A percentile compares a stretch with the other conserved stretches of the same genome.
phyloP scores from a whole-genome alignment of 2,888 invertebrate species.

The Amphiduros pacificus region DNA sequence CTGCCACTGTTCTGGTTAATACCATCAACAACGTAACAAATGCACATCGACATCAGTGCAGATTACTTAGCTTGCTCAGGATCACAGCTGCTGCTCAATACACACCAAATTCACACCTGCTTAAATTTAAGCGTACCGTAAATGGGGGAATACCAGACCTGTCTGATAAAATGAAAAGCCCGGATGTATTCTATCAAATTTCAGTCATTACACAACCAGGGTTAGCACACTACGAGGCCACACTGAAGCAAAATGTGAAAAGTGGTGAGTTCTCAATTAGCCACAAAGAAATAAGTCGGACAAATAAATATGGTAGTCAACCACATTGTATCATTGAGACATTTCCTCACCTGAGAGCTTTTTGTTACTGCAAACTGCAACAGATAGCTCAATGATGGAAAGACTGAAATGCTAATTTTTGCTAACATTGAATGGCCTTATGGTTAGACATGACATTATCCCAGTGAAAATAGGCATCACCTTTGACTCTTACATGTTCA shows the following conservation, averaged over 20 bases:
- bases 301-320: slow-evolving; percentile 80
- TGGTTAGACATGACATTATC: no score
- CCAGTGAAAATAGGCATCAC: no score
- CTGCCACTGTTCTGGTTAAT: slow-evolving; percentile 19
- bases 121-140: slow-evolving; percentile 72
- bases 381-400: no score
- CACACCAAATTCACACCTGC: slow-evolving; percentile 59
- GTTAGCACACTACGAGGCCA: slow-evolving; percentile 79
- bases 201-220: slow-evolving; percentile 79
- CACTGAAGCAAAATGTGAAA: slow-evolving; percentile 62
- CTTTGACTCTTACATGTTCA: no score
- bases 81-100: slow-evolving; percentile 23
- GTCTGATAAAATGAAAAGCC: slow-evolving; percentile 66
- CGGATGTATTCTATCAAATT: slow-evolving; percentile 75
- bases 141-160: slow-evolving; percentile 87
- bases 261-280: background rate
- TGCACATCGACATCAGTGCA: slow-evolving; percentile 14
- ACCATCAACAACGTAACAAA: slow-evolving; percentile 23
- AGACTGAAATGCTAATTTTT: no score
- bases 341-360: slow-evolving; percentile 72
- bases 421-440: no score
- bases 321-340: slow-evolving; percentile 76
- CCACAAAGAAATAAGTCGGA: slow-evolving; percentile 62
- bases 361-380: slow-evolving; percentile 72
- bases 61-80: slow-evolving; percentile 8